Percentiles rank a stretch among this genome's conserved stretches.
Conservation (phyloP, 30 jellyfish, hydroid and myxozoan species). For the Morbakka virulenta region DNA sequence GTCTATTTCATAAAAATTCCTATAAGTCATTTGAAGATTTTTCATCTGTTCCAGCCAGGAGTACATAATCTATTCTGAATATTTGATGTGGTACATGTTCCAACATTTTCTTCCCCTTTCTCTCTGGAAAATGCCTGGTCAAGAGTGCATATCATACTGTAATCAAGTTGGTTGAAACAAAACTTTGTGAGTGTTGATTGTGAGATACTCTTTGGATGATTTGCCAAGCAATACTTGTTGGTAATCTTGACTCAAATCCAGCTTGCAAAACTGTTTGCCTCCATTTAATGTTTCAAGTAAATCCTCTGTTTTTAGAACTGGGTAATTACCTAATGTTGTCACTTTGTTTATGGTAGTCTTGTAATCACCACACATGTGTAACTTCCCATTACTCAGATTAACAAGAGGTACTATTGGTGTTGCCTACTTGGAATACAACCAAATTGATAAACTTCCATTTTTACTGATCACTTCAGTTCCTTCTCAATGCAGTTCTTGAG, state of each 20-base stretch:
- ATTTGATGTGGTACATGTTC: slow-evolving; percentile 14
- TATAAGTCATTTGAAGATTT: slow-evolving; percentile 6
- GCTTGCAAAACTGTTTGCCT: slow-evolving; percentile 31
- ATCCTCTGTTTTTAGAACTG: slow-evolving; percentile 44
- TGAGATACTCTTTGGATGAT: slow-evolving; percentile 26
- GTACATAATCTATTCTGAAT: slow-evolving; percentile 35
- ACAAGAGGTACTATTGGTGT: too few relatives aligned
- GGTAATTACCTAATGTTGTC: slow-evolving; percentile 37
- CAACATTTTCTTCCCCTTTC: slow-evolving; percentile 37
- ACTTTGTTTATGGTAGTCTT: too few relatives aligned
- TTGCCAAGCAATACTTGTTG: slow-evolving; percentile 54
- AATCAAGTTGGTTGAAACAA: slow-evolving; percentile 46
- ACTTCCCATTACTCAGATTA: slow-evolving; percentile 33
- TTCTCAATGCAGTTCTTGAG: slow-evolving; percentile 18
- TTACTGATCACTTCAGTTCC: slow-evolving; percentile 41
- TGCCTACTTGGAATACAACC: too few relatives aligned
- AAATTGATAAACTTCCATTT: background rate
- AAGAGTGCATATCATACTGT: slow-evolving; percentile 54
- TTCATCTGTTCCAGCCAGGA: slow-evolving; percentile 33
- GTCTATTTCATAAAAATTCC: slow-evolving; percentile 1
- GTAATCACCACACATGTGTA: slow-evolving; percentile 52
- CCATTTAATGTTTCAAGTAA: slow-evolving; percentile 26
- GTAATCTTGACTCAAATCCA: slow-evolving; percentile 49
- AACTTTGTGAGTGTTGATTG: slow-evolving; percentile 58
- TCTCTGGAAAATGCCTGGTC: slow-evolving; percentile 52